Conservation (phyloP, 2,113 vertebrate species). For the Motacilla tschutschensis region DNA sequence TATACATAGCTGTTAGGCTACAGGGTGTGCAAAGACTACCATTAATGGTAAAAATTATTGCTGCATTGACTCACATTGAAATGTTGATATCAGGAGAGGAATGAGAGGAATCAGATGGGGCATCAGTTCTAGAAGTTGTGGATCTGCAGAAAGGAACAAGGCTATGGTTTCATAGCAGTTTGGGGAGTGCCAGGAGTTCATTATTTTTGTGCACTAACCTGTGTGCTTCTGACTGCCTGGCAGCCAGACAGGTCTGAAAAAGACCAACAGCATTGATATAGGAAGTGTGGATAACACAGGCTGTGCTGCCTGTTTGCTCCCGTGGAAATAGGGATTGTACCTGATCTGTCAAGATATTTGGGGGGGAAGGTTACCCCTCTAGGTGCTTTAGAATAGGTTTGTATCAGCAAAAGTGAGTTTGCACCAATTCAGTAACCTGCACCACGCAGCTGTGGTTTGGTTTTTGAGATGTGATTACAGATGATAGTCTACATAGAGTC, state of each 20-base stretch:
- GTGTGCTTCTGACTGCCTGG: accelerated
- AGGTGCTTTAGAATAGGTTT: neutral
- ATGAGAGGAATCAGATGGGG: neutral
- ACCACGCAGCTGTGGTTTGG: neutral
- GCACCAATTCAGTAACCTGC: neutral
- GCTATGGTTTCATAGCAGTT: neutral
- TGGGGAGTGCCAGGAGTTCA: neutral
- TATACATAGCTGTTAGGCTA: neutral
- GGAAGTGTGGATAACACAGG: neutral
- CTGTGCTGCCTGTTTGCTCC: neutral
- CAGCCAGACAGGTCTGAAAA: neutral
- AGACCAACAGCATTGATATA: neutral
- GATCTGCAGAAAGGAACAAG: neutral
- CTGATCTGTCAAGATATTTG: neutral
- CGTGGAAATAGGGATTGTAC: neutral
- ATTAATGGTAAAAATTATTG: neutral
- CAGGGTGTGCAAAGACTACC: neutral
- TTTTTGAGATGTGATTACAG: neutral
- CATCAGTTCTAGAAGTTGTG: neutral
- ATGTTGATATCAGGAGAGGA: neutral
- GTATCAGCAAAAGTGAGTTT: neutral
- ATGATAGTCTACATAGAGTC: neutral
- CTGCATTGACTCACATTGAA: neutral
- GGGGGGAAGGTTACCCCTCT: neutral
- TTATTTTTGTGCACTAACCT: neutral